Evolutionary conservation across 2,113 vertebrate genomes (phyloP), one percentile per base, ranked within the genome.

Genomic region (Oncorhynchus tshawytscha): DNA sequence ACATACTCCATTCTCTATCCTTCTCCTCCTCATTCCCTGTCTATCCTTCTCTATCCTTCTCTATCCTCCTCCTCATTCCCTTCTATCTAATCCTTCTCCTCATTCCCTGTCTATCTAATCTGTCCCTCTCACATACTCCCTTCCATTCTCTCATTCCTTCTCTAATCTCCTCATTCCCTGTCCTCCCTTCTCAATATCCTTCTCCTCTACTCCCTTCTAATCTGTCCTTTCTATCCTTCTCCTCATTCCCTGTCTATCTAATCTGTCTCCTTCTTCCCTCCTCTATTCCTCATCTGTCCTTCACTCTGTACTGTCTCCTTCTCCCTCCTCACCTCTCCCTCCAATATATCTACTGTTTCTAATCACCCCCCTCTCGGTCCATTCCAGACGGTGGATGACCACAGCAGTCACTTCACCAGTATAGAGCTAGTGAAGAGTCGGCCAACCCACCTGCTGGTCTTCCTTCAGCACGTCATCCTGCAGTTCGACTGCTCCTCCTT

Each of bases 401-500:
- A 93, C n/a, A 94, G 79, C 85, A 79, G 82, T 59, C 60, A 89
- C 80, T 97, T 97, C 89, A 94, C 91, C 89, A 91, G 66, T 71
- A 92, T 97, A 74, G 94, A 96, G 3, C 25, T 87, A 22, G 73
- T 97, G 82, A 96, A 95, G 80, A 78, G 76, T 0, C 91, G 88
- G 5, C 96, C 96, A 0, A 92, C 95, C 39, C 96, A 97, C 85
- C 91, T 97, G 83, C 92, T 97, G 91, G 94, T 94, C 66, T 95
- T 97, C 72, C 71, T 96, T 54, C 95, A 96, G 16, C 95, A 97
- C 12, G 95, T 96, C 82, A 94, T 96, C 27, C 86, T 97, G 27
- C 96, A 97, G 92, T 97, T 97, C 64, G 95, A 97, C 78, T 94
- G 94, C 0, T 93, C 94, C 49, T 92, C 95, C 6, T 69, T 96